These are phyloP conservation scores for Molorchus minor DNA, from an alignment of 2,888 invertebrate genomes.

Conservation along the genomic window DNA sequence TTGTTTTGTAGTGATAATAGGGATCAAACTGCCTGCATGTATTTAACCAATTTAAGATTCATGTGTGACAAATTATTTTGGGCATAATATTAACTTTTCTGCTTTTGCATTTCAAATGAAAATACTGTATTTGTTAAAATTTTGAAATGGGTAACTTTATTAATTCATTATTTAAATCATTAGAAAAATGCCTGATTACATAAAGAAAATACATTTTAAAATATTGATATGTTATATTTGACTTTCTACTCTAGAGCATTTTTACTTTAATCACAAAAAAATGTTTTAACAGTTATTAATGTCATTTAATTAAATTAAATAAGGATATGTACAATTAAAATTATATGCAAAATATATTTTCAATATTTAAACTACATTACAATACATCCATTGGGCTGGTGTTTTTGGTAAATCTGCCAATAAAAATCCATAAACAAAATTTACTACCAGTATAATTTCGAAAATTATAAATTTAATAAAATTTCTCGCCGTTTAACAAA, in stretches of 20 bases:
- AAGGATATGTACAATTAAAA: slow-evolving; percentile 50
- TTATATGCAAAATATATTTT: slow-evolving; percentile 41
- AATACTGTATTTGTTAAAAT: no score
- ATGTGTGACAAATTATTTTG: no score
- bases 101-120: no score
- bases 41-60: no score
- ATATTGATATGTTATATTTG: slow-evolving; percentile 54
- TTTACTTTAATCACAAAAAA: slow-evolving; percentile 47
- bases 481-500: slow-evolving; percentile 43
- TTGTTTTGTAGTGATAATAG: no score
- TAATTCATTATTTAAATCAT: not conserved
- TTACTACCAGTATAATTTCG: slow-evolving; percentile 50
- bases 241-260: slow-evolving; percentile 55
- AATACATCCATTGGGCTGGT: slow-evolving; percentile 35
- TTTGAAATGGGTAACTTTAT: no score
- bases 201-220: slow-evolving; percentile 38
- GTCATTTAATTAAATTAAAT: slow-evolving; percentile 45
- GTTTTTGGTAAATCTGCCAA: slow-evolving; percentile 30
- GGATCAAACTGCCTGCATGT: no score
- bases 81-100: no score
- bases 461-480: slow-evolving; percentile 41
- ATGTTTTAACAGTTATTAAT: slow-evolving; percentile 48
- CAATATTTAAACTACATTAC: slow-evolving; percentile 39
- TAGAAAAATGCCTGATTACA: slow-evolving; percentile 3
- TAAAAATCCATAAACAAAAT: slow-evolving; percentile 32